phyloP scores from a whole-genome alignment of 2,888 invertebrate species.

The Aspidiotus destructor region DNA sequence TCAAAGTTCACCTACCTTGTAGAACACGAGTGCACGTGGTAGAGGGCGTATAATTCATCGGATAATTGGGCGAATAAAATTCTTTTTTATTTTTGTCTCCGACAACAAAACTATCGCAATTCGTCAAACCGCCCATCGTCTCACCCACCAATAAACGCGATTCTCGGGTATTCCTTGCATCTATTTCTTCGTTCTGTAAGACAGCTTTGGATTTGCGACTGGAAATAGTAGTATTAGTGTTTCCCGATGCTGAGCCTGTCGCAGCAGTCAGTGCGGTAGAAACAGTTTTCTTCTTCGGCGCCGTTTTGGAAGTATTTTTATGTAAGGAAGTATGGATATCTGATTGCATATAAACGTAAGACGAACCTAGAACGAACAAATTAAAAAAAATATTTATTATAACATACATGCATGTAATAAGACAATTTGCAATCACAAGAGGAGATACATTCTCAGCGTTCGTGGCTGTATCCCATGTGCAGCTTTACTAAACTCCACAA shows the following conservation, averaged over 20 bases:
- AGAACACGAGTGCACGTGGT: slow-evolving; percentile 57
- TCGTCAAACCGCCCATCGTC: slow-evolving; percentile 25
- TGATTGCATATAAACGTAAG: slow-evolving; percentile 21
- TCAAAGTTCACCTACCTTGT: slow-evolving; percentile 49
- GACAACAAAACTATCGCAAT: slow-evolving; percentile 26
- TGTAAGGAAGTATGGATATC: no score
- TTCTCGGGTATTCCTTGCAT: slow-evolving; percentile 15
- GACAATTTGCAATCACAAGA: no score
- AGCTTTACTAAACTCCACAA: no score
- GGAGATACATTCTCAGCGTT: no score
- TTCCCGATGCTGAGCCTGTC: no score
- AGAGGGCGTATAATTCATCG: slow-evolving; percentile 55
- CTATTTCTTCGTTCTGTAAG: neutral
- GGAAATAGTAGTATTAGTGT: no score
- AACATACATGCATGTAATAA: no score
- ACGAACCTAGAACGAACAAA: slow-evolving; percentile 20
- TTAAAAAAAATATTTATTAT: neutral
- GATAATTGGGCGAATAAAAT: slow-evolving; percentile 62
- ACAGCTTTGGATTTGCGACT: no score
- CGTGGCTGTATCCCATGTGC: no score
- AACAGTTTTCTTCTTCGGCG: no score
- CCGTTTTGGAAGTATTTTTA: no score
- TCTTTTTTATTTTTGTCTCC: slow-evolving; percentile 45
- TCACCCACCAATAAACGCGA: slow-evolving; percentile 19
- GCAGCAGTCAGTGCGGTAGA: no score